Conservation (phyloP, 2,888 invertebrate species). For the Ceriagrion tenellum region DNA sequence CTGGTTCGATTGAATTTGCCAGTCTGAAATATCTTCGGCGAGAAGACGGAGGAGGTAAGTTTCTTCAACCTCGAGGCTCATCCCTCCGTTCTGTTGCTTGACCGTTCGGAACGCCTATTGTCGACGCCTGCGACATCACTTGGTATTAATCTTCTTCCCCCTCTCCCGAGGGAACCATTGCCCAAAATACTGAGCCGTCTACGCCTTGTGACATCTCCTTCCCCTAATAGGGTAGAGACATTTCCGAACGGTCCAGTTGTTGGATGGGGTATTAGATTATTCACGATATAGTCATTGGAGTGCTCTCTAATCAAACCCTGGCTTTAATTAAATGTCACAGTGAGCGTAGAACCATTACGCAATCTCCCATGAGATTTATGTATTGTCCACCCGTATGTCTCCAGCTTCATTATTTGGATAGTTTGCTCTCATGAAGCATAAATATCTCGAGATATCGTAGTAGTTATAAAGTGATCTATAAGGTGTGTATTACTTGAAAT, state of each 20-base stretch:
- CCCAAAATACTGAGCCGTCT: conserved; percentile 19
- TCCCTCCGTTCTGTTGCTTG: neutral
- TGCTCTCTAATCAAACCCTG: conserved; percentile 2
- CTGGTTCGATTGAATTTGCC: neutral
- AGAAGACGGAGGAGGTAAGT: neutral
- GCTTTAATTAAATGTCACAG: neutral
- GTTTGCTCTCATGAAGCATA: neutral
- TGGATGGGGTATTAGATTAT: neutral
- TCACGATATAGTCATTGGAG: neutral
- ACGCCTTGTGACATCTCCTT: neutral
- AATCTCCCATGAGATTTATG: neutral
- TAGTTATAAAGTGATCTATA: no score
- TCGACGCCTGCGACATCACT: neutral
- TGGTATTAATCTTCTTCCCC: neutral
- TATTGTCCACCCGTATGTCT: neutral
- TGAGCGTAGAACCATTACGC: neutral
- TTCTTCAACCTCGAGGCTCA: neutral
- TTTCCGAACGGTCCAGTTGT: neutral
- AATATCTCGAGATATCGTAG: no score
- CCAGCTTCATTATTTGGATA: neutral
- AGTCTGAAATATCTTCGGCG: neutral
- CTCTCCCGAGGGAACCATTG: neutral
- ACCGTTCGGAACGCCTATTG: neutral
- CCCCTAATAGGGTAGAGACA: neutral
- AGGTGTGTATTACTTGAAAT: no score